Conservation (phyloP, 2,113 vertebrate genomes). For the Oncorhynchus masou region DNA sequence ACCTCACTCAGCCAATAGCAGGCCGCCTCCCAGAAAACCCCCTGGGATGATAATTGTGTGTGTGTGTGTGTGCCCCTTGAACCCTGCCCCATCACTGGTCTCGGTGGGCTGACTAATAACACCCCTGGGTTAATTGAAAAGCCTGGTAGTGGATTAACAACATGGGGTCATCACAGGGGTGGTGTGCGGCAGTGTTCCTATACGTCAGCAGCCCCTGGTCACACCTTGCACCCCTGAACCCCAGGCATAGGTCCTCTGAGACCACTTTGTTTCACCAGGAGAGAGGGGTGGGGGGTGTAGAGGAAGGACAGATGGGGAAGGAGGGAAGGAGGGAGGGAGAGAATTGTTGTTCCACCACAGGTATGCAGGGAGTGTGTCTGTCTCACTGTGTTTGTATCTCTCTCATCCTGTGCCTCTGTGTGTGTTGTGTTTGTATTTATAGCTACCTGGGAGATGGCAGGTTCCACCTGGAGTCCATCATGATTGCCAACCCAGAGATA, state of each 20-base stretch:
- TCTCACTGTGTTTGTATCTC: not conserved
- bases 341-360: conserved; percentile 8
- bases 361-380: conserved; percentile 7
- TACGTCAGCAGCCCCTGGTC: conserved; percentile 18
- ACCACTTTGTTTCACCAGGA: conserved; percentile 19
- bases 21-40: conserved; percentile 28
- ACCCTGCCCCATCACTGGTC: conserved; percentile 1
- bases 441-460: conserved; percentile 92
- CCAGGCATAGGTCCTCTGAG: conserved; percentile 25
- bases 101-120: conserved; percentile 22
- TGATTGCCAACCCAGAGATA: conserved; percentile 92
- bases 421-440: conserved; percentile 36
- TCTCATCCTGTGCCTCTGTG: conserved; percentile 1
- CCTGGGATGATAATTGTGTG: conserved; percentile 3
- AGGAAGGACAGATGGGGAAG: not conserved
- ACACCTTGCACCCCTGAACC: conserved; percentile 16
- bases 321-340: not conserved
- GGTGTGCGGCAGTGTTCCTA: conserved; percentile 27
- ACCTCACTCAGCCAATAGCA: conserved; percentile 23
- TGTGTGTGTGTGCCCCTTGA: conserved; percentile 23
- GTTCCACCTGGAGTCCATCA: conserved; percentile 96
- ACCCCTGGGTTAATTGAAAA: conserved; percentile 58
- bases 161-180: conserved; percentile 22
- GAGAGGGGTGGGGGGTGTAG: not conserved
- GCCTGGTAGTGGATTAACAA: conserved; percentile 48